Evolutionary conservation across 2,888 invertebrate genomes (phyloP), one percentile per base, ranked within the genome.

Genomic region (Cheilosia vulpina): DNA sequence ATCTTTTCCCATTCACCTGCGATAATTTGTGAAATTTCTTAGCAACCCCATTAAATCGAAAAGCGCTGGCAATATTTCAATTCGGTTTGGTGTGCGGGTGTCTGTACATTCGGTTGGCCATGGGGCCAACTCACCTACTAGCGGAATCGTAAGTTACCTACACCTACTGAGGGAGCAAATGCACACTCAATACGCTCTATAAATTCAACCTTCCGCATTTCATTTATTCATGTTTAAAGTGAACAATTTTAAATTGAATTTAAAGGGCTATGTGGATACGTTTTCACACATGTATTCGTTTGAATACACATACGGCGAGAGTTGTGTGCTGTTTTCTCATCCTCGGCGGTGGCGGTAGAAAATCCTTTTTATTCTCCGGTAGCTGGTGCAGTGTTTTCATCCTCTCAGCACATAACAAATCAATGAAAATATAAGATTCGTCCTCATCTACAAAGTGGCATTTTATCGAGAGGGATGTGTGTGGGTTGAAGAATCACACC

Each of bases 231-330:
- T 85, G 81, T 71, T 81, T 85, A 81, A 77, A 77, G 81, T 76
- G 77, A 85, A 85, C 81, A 81, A 81, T 77, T 85, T 68, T 62
- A 81, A 85, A 85, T 85, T 85, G 85, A 85, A 85, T 85, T 85
- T 81, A 58, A 72, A 58, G 72, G 72, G 85, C 66, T 85, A 47
- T 57, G 24, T 19, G 11, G 21, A 21, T 15, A n/a, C 34, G 15
- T 15, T 4, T 13, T 0, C 55, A 31, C 9, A 50, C 34, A 63
- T 53, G 53, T 27, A 53, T 27, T n/a, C 19, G 17, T 65, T 13
- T 31, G 4, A 41, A 38, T 24, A 13, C 17, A n/a, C n/a, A 4
- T 38, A n/a, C 38, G 27, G 2, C 31, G 27, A 5, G 21, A 34
- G 11, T 17, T 53, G 53, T 52, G 52, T 13, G n/a, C 27, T 24